These are phyloP conservation scores for Paedocypris micromegethes DNA, from an alignment of 2,797 vertebrate genomes.

Conservation along the genomic window DNA sequence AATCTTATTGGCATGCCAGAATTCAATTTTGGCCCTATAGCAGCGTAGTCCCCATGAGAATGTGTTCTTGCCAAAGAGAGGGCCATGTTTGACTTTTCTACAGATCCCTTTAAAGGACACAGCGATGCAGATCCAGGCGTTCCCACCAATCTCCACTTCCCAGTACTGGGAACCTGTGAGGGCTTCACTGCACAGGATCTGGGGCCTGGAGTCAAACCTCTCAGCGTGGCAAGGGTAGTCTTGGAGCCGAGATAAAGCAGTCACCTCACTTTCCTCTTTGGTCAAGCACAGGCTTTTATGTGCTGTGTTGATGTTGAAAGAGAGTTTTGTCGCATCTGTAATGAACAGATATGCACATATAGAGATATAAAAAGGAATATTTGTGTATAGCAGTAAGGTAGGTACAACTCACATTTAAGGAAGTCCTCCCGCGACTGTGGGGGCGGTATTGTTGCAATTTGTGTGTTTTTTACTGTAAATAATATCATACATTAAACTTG, in stretches of 20 bases:
- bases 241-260: neutral
- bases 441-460: constrained; percentile 18
- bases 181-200: constrained; percentile 38
- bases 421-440: constrained; percentile 9
- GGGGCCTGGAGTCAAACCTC: constrained; percentile 35
- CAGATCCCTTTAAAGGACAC: constrained; percentile 33
- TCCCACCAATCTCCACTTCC: constrained; percentile 31
- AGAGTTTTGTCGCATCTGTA: constrained; percentile 37
- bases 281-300: constrained; percentile 22
- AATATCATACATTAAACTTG: constrained; percentile 17
- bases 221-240: constrained; percentile 25
- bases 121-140: constrained; percentile 35
- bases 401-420: constrained; percentile 25
- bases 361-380: neutral
- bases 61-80: constrained; percentile 38
- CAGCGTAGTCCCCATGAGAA: constrained; percentile 40
- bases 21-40: neutral
- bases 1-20: constrained; percentile 36
- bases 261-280: constrained; percentile 14
- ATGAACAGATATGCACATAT: neutral
- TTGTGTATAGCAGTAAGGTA: neutral
- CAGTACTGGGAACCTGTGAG: constrained; percentile 38
- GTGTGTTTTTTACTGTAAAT: constrained; percentile 27
- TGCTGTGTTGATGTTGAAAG: constrained; percentile 38
- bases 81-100: constrained; percentile 31